Evolutionary conservation across 2,113 vertebrate genomes (phyloP), one percentile per base, ranked within the genome.

Genomic region (Pristiophorus japonicus): DNA sequence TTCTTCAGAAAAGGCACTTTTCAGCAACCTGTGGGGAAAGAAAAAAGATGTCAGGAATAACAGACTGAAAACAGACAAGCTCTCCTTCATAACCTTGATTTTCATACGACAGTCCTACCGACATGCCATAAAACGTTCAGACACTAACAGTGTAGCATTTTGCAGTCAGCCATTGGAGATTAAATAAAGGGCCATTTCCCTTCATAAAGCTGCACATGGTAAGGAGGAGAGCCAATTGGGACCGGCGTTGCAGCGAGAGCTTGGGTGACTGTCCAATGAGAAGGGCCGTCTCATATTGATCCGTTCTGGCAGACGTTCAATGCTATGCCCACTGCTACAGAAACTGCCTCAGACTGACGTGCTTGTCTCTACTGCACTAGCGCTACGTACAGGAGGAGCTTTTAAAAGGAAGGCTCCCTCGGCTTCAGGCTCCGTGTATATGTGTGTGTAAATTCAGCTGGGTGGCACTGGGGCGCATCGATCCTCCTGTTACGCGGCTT

Each of bases 1-100:
- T 97, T 97, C 97, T 98, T 98, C 98, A 97, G 97, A 96, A 97
- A 98, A 98, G 97, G 97, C 97, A 98, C 97, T 98, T 97, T 97
- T 97, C 98, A 98, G 97, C 97, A 97, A 98, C 97, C 98, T 98
- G 97, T 96, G 96, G 97, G 96, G 96, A 97, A 97, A 97, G 96
- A 97, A 96, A 97, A 96, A 97, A 95, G 96, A 96, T 96, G 97
- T 97, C 96, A 98, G 93, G 27, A 42, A 94, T 94, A 96, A 96
- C 96, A 30, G 87, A 10, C 87, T 30, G 42, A 94, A 70, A 70
- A 70, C 27, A 94, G 70, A 30, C 11, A 70, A 94, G 65, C 93
- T 94, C 63, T 63, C 65, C 66, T 94, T 70, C 45, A 94, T 34
- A 70, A 51, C 63, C 10, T 47, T 94, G 66, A 70, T 94, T 47